These are phyloP conservation scores for Atethmia centrago DNA, from an alignment of 2,888 invertebrate species.

Conservation along the genomic window DNA sequence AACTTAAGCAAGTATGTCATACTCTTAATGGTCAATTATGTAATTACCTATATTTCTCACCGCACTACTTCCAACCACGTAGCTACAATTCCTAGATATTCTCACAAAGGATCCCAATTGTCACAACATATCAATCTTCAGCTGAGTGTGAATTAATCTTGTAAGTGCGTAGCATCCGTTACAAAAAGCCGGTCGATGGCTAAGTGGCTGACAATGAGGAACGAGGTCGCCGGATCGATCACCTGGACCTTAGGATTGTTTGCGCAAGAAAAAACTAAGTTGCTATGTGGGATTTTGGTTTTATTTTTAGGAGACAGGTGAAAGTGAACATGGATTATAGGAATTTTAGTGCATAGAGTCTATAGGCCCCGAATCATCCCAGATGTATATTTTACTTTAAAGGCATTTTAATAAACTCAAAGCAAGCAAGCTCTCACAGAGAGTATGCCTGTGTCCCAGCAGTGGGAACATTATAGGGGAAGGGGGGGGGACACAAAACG, in stretches of 20 bases:
- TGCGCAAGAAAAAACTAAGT: slow-evolving; percentile 16
- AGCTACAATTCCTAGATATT: slow-evolving; percentile 6
- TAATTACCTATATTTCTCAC: background rate
- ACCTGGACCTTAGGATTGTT: slow-evolving; percentile 66
- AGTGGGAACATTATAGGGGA: too few species aligned
- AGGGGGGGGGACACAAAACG: too few species aligned
- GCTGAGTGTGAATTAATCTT: slow-evolving; percentile 72
- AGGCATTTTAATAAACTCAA: too few species aligned
- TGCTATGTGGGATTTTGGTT: background rate
- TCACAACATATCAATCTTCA: slow-evolving; percentile 68
- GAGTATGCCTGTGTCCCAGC: too few species aligned
- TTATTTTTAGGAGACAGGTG: background rate
- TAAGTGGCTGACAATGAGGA: slow-evolving; percentile 68
- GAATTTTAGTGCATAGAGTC: too few species aligned
- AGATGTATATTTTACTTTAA: too few species aligned
- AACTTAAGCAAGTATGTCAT: too few species aligned
- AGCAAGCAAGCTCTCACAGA: too few species aligned
- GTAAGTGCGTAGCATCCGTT: slow-evolving; percentile 68
- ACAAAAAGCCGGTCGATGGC: slow-evolving; percentile 68
- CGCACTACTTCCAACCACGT: slow-evolving; percentile 20
- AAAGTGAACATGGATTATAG: background rate
- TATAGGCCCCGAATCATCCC: background rate
- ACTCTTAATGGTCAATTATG: background rate
- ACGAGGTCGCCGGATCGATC: slow-evolving; percentile 72
- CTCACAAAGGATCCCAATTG: slow-evolving; percentile 35